Evolutionary conservation across 2,113 vertebrate species (phyloP), one percentile per base, ranked within the genome.

Genomic region (Ctenomys sociabilis): DNA sequence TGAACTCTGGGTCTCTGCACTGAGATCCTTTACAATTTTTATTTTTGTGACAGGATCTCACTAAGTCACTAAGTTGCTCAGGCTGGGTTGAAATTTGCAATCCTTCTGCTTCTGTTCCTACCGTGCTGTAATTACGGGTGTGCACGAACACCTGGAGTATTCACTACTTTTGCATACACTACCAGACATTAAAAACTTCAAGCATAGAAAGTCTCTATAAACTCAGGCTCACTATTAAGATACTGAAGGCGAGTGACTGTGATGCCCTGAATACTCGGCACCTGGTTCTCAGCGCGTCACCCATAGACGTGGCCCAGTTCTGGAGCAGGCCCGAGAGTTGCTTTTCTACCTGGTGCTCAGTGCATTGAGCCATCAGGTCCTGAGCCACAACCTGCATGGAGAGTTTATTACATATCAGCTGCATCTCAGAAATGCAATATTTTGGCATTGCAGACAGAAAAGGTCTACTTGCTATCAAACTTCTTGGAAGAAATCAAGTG

Each of bases 231-330:
- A 63, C 17, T 68, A 40, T 22, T n/a, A 64, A 85, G 81, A 43
- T 26, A 2, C 59, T 0, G 11, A 72, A 24, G 80, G 73, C 19
- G 45, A n/a, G 35, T 17, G 26, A 54, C 0, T 1, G 28, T 3
- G 9, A 1, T 2, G 16, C 19, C 37, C 22, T 35, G 21, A 66
- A 57, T 17, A 14, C 16, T 52, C 68, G 40, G 0, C 88, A 98
- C 98, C 98, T 98, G 96, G 98, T 98, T 96, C 98, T 97, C 82
- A 98, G 95, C 73, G 91, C 96, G 97, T 98, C 97, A 0, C 98
- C 83, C 14, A 75, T 32, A 13, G 96, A 97, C 54, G 81, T 93
- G 14, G 83, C 97, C 98, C 98, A 98, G 96, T 84, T 97, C 87
- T 28, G 73, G 70, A 98, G 97, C 84, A 97, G 83, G 52, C 96